These are phyloP conservation scores for Cartodere bifasciata DNA, from an alignment of 2,888 invertebrate genomes.

Conservation along the genomic window DNA sequence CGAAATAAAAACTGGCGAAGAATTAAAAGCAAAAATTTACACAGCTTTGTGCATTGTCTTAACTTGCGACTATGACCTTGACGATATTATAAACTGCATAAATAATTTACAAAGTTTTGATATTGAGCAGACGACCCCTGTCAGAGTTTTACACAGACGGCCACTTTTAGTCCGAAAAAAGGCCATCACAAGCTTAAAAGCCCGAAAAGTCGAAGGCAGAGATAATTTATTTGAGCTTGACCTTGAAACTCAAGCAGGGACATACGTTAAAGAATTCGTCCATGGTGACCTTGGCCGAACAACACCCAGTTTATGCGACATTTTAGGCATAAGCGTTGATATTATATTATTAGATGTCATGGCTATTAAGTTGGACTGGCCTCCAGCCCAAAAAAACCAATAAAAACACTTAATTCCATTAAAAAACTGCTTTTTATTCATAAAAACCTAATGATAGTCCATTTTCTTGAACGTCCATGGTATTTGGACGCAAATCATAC, in stretches of 20 bases:
- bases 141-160: conserved; percentile 79
- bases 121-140: conserved; percentile 74
- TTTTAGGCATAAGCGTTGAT: conserved; percentile 62
- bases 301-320: conserved; percentile 55
- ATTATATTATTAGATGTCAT: conserved; percentile 87
- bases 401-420: no score
- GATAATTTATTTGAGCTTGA: conserved; percentile 49
- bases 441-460: no score
- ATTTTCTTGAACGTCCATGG: no score
- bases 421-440: no score
- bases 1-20: conserved; percentile 74
- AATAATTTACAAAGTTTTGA: conserved; percentile 30
- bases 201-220: conserved; percentile 28
- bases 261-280: conserved; percentile 95
- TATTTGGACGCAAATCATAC: no score
- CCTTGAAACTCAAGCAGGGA: conserved; percentile 78
- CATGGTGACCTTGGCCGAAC: conserved; percentile 93
- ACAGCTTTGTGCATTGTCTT: conserved; percentile 54
- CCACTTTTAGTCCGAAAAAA: conserved; percentile 58
- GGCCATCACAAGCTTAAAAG: conserved; percentile 34
- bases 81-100: conserved; percentile 5
- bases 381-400: no score
- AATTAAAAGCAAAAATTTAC: conserved; percentile 78
- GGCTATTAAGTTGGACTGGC: conserved; percentile 65
- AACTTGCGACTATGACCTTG: conserved; percentile 1